Percentiles rank a stretch among this genome's conserved stretches.
Evolutionary conservation across 2,113 vertebrate species (phyloP).

Genomic region (Nymphicus hollandicus): DNA sequence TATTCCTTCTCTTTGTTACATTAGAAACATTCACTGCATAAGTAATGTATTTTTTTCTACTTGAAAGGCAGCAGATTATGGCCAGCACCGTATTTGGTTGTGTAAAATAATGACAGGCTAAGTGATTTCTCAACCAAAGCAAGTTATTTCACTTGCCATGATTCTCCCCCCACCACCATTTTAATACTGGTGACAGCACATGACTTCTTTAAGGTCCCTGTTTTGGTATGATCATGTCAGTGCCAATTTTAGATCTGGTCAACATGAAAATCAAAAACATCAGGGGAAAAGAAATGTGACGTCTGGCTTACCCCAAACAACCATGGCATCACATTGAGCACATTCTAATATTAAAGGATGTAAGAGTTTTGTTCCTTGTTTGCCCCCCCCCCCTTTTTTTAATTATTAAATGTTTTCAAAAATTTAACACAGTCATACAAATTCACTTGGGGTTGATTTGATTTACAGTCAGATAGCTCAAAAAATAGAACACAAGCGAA

Average conservation of each 20-base stretch:
- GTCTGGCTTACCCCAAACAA: background rate
- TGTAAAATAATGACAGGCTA: conserved; percentile 39
- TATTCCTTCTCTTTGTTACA: conserved; percentile 82
- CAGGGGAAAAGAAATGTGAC: background rate
- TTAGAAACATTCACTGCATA: conserved; percentile 80
- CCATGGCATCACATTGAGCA: background rate
- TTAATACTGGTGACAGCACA: background rate
- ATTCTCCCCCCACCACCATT: background rate
- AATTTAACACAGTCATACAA: background rate
- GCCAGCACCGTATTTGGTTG: conserved; percentile 57
- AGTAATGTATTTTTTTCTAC: conserved; percentile 77
- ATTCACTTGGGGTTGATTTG: background rate
- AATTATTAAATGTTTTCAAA: background rate
- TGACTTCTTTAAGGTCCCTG: background rate
- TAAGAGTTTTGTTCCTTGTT: background rate
- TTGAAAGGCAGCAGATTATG: conserved; percentile 76
- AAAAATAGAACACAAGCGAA: background rate
- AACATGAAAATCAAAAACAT: background rate
- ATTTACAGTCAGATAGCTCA: background rate
- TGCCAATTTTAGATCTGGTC: background rate
- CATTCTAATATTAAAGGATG: background rate
- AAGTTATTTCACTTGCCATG: conserved; percentile 36
- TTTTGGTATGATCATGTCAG: background rate
- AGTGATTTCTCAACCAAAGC: conserved; percentile 54
- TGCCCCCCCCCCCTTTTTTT: background rate